Conservation (phyloP, 2,113 vertebrate genomes). For the Gymnorhina tibicen region DNA sequence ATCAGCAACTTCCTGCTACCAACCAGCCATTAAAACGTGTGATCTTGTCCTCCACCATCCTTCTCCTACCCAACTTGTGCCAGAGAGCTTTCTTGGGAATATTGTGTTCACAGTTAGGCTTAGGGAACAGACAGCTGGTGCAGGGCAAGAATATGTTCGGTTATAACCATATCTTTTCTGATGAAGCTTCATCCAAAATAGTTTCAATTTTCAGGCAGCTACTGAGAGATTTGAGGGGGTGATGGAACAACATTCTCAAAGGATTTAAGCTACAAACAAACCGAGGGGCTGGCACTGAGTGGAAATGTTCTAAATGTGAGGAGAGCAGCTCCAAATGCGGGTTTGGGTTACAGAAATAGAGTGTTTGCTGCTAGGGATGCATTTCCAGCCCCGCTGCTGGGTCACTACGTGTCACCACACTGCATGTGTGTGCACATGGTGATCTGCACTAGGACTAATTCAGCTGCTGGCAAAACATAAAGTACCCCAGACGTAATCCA, state of each 20-base stretch:
- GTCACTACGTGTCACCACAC: background rate
- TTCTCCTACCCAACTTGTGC: background rate
- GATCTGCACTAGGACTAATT: background rate
- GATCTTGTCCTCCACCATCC: background rate
- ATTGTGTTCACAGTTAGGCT: slow-evolving; percentile 6
- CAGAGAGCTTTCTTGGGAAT: slow-evolving; percentile 44
- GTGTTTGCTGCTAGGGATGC: background rate
- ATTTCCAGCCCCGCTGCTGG: background rate
- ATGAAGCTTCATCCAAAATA: slow-evolving; percentile 22
- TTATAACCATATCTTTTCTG: background rate
- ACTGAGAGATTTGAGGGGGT: background rate
- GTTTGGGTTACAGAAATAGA: background rate
- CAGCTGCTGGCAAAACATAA: background rate
- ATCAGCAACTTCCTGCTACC: background rate
- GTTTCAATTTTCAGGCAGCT: background rate
- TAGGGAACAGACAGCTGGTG: slow-evolving; percentile 34
- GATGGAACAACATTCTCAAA: background rate
- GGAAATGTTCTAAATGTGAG: slow-evolving; percentile 36
- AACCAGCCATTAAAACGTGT: background rate
- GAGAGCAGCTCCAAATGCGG: background rate
- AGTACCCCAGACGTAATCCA: background rate
- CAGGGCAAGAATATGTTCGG: background rate
- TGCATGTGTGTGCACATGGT: background rate
- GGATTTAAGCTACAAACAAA: background rate
- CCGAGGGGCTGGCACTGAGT: background rate